These are phyloP conservation scores for Drosophila pseudoananassae DNA, from an alignment of 1,140 invertebrate genomes.

Conservation along the genomic window DNA sequence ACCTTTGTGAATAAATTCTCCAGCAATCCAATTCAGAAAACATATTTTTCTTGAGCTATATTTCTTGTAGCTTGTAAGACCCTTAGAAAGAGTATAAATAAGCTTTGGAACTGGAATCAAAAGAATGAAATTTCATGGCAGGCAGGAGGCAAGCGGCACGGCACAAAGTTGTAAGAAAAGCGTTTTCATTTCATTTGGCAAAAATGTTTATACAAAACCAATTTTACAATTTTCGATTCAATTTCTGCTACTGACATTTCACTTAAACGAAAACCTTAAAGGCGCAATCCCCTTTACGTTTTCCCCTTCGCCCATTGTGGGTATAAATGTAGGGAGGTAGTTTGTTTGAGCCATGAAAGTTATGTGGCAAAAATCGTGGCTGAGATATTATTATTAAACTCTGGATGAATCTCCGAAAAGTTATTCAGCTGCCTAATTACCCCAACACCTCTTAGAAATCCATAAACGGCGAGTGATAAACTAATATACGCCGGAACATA, in stretches of 20 bases:
- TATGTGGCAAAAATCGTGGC: conserved; percentile 9
- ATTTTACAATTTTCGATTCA: conserved; percentile 83
- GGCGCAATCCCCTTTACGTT: conserved; percentile 64
- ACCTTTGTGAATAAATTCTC: background rate
- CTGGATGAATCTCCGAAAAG: conserved; percentile 16
- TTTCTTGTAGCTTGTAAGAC: too few species aligned
- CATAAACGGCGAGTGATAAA: conserved; percentile 65
- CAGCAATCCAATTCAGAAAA: background rate
- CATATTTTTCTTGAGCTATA: too few species aligned
- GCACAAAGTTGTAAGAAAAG: conserved; percentile 67
- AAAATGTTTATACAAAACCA: conserved; percentile 83
- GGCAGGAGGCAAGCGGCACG: conserved; percentile 27
- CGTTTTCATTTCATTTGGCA: conserved; percentile 81
- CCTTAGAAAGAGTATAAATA: background rate
- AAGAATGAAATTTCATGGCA: conserved; percentile 46
- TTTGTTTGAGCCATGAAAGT: background rate
- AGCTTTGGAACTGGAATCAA: conserved; percentile 21
- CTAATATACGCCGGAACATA: conserved; percentile 64
- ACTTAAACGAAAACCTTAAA: conserved; percentile 83
- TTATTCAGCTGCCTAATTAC: conserved; percentile 33
- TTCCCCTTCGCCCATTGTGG: conserved; percentile 30
- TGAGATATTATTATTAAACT: conserved; percentile 18
- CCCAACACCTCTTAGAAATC: conserved; percentile 54
- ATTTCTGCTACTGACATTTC: conserved; percentile 82
- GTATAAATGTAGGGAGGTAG: conserved; percentile 2